Evolutionary conservation across 2,888 invertebrate species (phyloP).

Genomic region (Ichneumon xanthorius): DNA sequence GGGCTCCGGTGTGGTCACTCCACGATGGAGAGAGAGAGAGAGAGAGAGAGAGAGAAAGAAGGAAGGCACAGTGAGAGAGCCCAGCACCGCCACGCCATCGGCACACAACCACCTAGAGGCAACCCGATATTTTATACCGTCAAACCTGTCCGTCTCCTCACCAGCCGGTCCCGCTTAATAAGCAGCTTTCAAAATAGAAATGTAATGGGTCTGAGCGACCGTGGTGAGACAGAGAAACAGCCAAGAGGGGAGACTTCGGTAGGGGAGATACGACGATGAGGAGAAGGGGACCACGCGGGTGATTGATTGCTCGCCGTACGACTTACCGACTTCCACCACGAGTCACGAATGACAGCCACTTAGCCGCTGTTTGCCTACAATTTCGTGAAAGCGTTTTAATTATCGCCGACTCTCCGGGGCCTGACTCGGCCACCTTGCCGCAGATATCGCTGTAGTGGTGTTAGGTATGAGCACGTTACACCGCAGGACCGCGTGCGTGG

Average conservation of each 20-base stretch:
- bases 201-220: conserved; percentile 81
- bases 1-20: conserved; percentile 12
- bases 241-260: conserved; percentile 44
- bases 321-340: conserved; percentile 83
- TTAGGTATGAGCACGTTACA: not conserved
- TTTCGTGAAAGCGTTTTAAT: conserved; percentile 84
- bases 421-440: conserved; percentile 45
- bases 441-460: conserved; percentile 3
- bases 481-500: not conserved
- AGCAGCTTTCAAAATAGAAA: conserved; percentile 85
- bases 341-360: conserved; percentile 85
- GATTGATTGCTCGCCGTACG: conserved; percentile 85
- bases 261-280: conserved; percentile 54
- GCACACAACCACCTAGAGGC: conserved; percentile 78
- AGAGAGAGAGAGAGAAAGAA: conserved; percentile 1
- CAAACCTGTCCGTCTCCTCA: conserved; percentile 84
- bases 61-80: conserved; percentile 55
- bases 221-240: conserved; percentile 43
- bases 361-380: conserved; percentile 85
- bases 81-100: conserved; percentile 72
- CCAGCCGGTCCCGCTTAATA: conserved; percentile 83
- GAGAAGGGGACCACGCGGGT: conserved; percentile 72
- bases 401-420: conserved; percentile 72
- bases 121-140: conserved; percentile 85
- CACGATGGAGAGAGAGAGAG: conserved; percentile 23